Conservation (phyloP, 2,888 invertebrate species). For the Aphrophora alni region DNA sequence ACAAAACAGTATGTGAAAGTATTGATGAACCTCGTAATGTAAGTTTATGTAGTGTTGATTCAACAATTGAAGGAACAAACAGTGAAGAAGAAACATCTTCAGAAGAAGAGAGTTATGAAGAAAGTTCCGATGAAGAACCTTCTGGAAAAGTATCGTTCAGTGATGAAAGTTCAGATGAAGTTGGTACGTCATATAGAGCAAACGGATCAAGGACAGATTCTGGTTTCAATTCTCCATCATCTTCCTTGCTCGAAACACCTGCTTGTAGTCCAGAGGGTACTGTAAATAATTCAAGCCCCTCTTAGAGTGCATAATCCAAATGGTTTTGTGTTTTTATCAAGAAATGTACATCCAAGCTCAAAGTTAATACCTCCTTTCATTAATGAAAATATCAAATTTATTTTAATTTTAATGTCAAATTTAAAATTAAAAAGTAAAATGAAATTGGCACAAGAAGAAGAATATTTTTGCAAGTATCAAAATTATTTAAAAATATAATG, state of each 20-base stretch:
- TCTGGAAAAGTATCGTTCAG: constrained; percentile 11
- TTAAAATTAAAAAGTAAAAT: too few species aligned
- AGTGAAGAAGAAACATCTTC: constrained; percentile 5
- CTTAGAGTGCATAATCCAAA: constrained; percentile 4
- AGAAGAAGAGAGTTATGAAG: constrained; percentile 6
- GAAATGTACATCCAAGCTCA: neutral
- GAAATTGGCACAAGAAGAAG: too few species aligned
- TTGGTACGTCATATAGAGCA: constrained; percentile 10
- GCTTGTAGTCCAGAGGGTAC: constrained; percentile 9
- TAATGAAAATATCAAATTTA: too few species aligned
- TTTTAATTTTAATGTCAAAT: too few species aligned
- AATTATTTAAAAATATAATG: too few species aligned
- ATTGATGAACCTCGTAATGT: neutral
- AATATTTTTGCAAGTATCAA: too few species aligned
- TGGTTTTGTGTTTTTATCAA: neutral
- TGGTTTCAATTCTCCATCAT: constrained; percentile 7
- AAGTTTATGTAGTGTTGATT: neutral
- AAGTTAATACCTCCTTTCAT: neutral
- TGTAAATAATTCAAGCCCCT: neutral
- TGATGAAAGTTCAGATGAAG: constrained; percentile 19
- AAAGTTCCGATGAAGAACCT: constrained; percentile 10
- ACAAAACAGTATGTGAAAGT: neutral
- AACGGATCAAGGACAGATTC: neutral
- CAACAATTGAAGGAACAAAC: neutral
- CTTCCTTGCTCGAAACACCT: neutral